These are phyloP conservation scores for Cromileptes altivelis DNA, from an alignment of 2,113 vertebrate genomes.

Conservation along the genomic window DNA sequence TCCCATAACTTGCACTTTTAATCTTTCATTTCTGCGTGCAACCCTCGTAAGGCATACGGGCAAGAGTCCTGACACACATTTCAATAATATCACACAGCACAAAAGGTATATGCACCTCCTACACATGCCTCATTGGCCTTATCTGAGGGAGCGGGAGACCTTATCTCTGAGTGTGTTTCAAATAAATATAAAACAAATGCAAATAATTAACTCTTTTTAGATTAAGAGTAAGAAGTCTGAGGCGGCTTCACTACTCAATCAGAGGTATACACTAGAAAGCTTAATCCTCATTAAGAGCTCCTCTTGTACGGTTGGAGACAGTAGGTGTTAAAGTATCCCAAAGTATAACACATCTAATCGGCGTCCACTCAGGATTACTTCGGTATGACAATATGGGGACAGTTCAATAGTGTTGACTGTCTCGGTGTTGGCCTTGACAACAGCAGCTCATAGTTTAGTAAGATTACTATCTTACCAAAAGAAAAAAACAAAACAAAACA, in stretches of 20 bases:
- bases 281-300: constrained; percentile 19
- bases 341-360: constrained; percentile 11
- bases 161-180: constrained; percentile 10
- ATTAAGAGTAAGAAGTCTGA: constrained; percentile 21
- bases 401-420: constrained; percentile 17
- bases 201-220: constrained; percentile 30
- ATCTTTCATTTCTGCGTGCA: constrained; percentile 1
- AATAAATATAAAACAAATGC: constrained; percentile 38
- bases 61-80: constrained; percentile 50
- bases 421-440: constrained; percentile 30
- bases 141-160: constrained; percentile 25
- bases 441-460: constrained; percentile 34
- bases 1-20: constrained; percentile 25
- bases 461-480: constrained; percentile 37
- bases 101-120: constrained; percentile 31
- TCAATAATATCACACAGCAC: constrained; percentile 41
- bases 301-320: constrained; percentile 17
- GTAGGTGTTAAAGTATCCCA: constrained; percentile 24
- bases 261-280: constrained; percentile 34
- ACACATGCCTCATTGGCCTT: constrained; percentile 24
- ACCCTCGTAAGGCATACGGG: constrained; percentile 69
- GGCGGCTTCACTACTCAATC: constrained; percentile 3
- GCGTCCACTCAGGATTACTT: constrained; percentile 3
- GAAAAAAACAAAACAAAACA: background rate
- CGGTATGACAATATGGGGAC: constrained; percentile 11